Conservation (phyloP, 2,797 vertebrate genomes). For the Chelmon rostratus region DNA sequence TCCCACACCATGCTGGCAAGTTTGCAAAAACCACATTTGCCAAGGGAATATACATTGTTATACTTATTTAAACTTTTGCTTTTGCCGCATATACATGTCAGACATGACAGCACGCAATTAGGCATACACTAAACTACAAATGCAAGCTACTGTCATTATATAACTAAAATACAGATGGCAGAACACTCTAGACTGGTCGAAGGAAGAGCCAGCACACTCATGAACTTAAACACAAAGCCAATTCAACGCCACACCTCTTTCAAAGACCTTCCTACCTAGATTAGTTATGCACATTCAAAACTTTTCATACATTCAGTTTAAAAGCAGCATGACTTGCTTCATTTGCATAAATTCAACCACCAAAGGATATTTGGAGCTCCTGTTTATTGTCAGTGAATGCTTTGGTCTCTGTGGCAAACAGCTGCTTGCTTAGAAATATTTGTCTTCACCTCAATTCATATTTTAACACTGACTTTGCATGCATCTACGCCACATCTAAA, state of each 20-base stretch:
- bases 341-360: background rate
- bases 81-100: background rate
- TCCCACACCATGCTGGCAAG: background rate
- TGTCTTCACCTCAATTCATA: background rate
- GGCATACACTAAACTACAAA: background rate
- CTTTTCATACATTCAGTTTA: background rate
- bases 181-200: no score
- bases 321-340: background rate
- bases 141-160: background rate
- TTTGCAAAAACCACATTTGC: no score
- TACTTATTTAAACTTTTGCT: background rate
- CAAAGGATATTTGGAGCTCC: background rate
- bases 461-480: background rate
- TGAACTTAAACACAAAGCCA: background rate
- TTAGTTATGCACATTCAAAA: background rate
- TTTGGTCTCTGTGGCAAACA: slow-evolving; percentile 4
- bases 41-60: no score
- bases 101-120: background rate
- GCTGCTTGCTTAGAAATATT: background rate
- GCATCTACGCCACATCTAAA: background rate
- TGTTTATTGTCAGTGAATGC: background rate
- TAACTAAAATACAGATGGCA: background rate
- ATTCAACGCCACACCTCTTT: background rate
- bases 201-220: background rate
- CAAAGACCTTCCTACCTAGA: background rate